phyloP scores from a whole-genome alignment of 2,888 invertebrate species.

The Clusia tigrina region DNA sequence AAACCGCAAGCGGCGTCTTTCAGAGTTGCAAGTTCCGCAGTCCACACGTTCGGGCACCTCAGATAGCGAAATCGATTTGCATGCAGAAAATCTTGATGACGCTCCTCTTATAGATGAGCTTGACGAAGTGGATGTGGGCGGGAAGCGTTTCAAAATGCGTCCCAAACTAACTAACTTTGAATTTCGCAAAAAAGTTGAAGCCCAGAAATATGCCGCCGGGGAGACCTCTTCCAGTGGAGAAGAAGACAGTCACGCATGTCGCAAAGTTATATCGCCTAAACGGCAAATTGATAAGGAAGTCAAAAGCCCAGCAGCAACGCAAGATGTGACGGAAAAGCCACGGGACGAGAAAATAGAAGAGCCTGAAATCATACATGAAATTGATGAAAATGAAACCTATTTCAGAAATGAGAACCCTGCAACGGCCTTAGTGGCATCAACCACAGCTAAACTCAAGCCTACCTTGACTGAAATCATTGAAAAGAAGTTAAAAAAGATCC shows the following conservation, averaged over 20 bases:
- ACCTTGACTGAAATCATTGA: slow-evolving; percentile 56
- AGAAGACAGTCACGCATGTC: slow-evolving; percentile 48
- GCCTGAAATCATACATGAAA: not conserved
- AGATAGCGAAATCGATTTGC: slow-evolving; percentile 59
- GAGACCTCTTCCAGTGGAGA: slow-evolving; percentile 61
- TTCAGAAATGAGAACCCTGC: not conserved
- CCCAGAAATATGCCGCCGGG: slow-evolving; percentile 49
- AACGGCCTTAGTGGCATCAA: not conserved
- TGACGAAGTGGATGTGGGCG: slow-evolving; percentile 57
- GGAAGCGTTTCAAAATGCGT: slow-evolving; percentile 61
- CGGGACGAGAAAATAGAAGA: not conserved
- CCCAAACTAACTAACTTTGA: slow-evolving; percentile 53
- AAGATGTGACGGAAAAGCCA: not conserved
- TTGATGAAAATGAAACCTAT: not conserved
- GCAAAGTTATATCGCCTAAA: slow-evolving; percentile 48
- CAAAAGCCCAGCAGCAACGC: not conserved
- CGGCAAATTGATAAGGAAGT: slow-evolving; percentile 28
- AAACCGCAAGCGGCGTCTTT: slow-evolving; percentile 58
- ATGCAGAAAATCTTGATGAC: slow-evolving; percentile 67
- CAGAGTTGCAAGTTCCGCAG: slow-evolving; percentile 43
- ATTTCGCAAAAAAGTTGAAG: slow-evolving; percentile 58
- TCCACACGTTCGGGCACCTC: slow-evolving; percentile 58
- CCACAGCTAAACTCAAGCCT: slow-evolving; percentile 44
- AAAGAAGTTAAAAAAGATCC: slow-evolving; percentile 52
- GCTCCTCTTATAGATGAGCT: slow-evolving; percentile 41